These are phyloP conservation scores for Macrosteles quadrilineatus DNA, from an alignment of 1,140 invertebrate genomes.

Conservation along the genomic window DNA sequence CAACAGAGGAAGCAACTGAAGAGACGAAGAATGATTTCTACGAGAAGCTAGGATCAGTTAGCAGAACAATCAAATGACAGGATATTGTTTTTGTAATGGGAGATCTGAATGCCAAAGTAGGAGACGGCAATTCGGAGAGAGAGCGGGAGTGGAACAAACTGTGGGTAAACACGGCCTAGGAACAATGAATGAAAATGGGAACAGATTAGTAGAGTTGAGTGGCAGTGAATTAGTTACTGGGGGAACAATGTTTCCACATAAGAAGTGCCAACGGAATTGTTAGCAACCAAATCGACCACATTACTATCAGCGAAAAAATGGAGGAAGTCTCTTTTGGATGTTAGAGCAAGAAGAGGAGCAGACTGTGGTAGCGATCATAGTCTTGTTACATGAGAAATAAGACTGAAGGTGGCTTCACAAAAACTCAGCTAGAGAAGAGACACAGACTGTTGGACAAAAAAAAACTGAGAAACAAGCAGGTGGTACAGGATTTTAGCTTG, in stretches of 20 bases:
- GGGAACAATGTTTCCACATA: neutral
- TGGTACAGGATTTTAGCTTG: no score
- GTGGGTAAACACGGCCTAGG: slow-evolving; percentile 28
- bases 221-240: neutral
- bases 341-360: neutral
- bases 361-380: neutral
- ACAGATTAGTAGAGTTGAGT: slow-evolving; percentile 12
- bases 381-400: no score
- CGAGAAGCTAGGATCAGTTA: neutral
- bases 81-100: neutral
- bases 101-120: neutral
- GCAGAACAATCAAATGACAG: neutral
- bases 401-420: no score
- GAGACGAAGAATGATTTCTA: neutral
- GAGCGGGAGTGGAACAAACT: neutral
- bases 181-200: slow-evolving; percentile 29
- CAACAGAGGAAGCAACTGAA: neutral
- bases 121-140: no score
- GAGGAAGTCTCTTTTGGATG: slow-evolving; percentile 3
- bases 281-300: slow-evolving; percentile 12
- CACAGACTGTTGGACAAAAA: no score
- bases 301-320: slow-evolving; percentile 16
- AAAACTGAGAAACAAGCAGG: no score
- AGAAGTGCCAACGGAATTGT: neutral
- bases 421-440: no score